These are phyloP conservation scores for Periophthalmodon schlosseri DNA, from an alignment of 2,113 vertebrate species.

Conservation along the genomic window DNA sequence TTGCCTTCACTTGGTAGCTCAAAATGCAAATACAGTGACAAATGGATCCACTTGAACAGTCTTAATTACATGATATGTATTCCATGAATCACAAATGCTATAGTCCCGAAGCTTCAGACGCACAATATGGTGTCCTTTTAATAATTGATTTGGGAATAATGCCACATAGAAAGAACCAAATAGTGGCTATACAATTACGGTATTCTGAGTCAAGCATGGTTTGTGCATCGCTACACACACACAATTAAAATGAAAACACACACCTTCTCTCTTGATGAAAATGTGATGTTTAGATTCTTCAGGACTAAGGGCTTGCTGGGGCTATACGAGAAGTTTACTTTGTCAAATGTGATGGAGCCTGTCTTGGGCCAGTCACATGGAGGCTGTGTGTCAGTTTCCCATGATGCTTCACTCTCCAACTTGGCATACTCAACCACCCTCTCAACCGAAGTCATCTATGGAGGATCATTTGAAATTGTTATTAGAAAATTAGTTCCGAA, in stretches of 20 bases:
- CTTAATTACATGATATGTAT: conserved; percentile 84
- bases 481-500: background rate
- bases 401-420: conserved; percentile 91
- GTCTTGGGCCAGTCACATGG: conserved; percentile 85
- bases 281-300: conserved; percentile 85
- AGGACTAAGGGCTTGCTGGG: conserved; percentile 84
- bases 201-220: conserved; percentile 68
- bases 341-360: conserved; percentile 87
- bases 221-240: conserved; percentile 50
- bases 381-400: conserved; percentile 84
- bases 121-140: conserved; percentile 75
- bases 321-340: conserved; percentile 89
- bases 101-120: conserved; percentile 69
- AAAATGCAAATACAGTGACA: conserved; percentile 73
- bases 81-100: conserved; percentile 82
- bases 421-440: conserved; percentile 92
- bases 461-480: background rate
- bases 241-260: conserved; percentile 50
- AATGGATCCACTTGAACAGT: conserved; percentile 79
- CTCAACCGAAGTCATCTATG: conserved; percentile 95
- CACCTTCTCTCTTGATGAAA: conserved; percentile 90
- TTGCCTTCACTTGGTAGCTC: conserved; percentile 69
- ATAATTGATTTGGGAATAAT: conserved; percentile 79
- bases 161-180: conserved; percentile 63
- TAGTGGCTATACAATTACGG: conserved; percentile 55